Base-by-base conservation (phyloP, 2,797 vertebrate genomes). In the Hozukius guyotensis region DNA sequence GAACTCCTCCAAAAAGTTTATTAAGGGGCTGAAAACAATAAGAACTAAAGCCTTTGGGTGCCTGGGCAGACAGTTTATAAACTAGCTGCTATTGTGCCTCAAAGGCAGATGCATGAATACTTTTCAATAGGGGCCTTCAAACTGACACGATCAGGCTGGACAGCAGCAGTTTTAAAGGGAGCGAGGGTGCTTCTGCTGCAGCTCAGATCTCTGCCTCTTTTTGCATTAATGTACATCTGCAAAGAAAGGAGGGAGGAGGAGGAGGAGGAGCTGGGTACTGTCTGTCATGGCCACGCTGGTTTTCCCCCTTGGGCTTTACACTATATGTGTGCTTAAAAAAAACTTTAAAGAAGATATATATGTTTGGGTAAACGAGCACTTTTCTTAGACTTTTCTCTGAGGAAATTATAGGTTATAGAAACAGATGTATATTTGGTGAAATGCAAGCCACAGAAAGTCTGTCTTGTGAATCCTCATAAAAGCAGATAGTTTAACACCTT, bases 1-100 rank as follows among this genome's bases (percentile, higher is more conserved):
- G 97, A 99, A 99, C 98, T 99, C 98, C 97, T 97, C 97, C 96
- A 97, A 97, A 99, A 99, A 99, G 98, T 99, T 99, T 99, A 99
- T 99, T 99, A 99, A 99, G 98, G 96, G 96, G 89, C 93, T 83
- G 91, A 96, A 96, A 97, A 97, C 98, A 98, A 99, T 99, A 97
- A 84, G 95, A 93, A 94, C 96, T 94, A 95, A 96, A 98, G 97
- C 96, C 95, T 90, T 92, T 95, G 92, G 96, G 96, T 96, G 95
- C 96, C 96, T 88, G 95, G 96, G 96, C 96, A 96, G 97, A 97
- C 97, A 97, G 97, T 98, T 96, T 97, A 98, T 98, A 97, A 97
- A 98, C 97, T 97, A 95, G 96, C 94, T 87, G 93, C 97, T 95
- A 97, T 99, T 99, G 98, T 99, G 96, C 95, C 94, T 94, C 91